Percentiles rank a stretch among this genome's conserved stretches.
These are phyloP conservation scores for Murina feae DNA, from an alignment of 2,113 vertebrate species.

Conservation along the genomic window DNA sequence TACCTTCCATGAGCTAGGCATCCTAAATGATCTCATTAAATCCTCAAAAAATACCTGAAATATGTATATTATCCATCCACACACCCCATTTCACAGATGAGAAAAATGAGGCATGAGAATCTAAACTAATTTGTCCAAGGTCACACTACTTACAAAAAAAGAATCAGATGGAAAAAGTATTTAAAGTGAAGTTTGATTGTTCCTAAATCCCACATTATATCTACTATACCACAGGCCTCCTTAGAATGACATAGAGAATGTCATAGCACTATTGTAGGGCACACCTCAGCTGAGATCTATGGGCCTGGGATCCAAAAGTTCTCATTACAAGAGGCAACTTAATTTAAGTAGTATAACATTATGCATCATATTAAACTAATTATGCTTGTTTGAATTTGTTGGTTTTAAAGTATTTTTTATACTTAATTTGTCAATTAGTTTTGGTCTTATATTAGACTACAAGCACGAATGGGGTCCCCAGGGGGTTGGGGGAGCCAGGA, in stretches of 20 bases:
- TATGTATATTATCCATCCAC: background rate
- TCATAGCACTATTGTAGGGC: background rate
- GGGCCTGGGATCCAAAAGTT: background rate
- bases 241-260: background rate
- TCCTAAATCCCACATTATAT: background rate
- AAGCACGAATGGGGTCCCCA: no score
- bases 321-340: background rate
- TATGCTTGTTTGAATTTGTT: background rate
- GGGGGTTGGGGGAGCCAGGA: no score
- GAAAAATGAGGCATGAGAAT: background rate
- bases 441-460: background rate
- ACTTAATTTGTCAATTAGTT: background rate
- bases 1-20: background rate
- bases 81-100: background rate
- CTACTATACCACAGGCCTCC: background rate
- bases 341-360: background rate
- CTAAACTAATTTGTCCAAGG: background rate
- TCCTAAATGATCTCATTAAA: background rate
- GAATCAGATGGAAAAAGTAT: background rate
- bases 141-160: background rate
- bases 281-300: background rate
- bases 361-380: background rate
- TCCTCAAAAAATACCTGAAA: background rate
- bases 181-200: background rate
- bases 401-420: background rate